Evolutionary conservation across 2,888 invertebrate genomes (phyloP).

Genomic region (Boloria selene): DNA sequence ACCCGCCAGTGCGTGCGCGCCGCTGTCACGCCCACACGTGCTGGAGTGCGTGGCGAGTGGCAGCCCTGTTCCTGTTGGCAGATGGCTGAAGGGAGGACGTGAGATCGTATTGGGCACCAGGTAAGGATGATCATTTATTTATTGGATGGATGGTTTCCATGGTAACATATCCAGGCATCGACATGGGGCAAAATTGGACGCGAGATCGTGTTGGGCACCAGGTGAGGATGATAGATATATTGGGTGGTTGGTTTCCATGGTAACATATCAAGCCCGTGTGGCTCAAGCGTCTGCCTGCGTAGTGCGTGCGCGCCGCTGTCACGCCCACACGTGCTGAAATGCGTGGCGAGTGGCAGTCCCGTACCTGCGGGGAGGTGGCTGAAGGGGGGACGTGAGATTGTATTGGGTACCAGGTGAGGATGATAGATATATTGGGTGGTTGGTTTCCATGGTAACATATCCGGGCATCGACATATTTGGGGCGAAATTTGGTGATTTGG

Average conservation of each 20-base stretch:
- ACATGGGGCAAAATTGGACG: slow-evolving; percentile 95
- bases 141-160: no score
- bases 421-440: no score
- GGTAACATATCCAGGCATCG: no score
- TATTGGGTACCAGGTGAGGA: slow-evolving; percentile 85
- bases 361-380: slow-evolving; percentile 94
- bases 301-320: slow-evolving; percentile 91
- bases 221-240: slow-evolving; percentile 50
- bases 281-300: slow-evolving; percentile 88
- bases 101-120: slow-evolving; percentile 90
- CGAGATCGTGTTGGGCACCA: slow-evolving; percentile 90
- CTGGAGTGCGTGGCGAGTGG: slow-evolving; percentile 95
- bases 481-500: not conserved
- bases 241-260: no score
- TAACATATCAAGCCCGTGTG: slow-evolving; percentile 97
- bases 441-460: no score
- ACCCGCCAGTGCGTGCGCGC: slow-evolving; percentile 89
- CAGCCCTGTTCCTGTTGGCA: slow-evolving; percentile 92
- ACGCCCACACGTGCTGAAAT: slow-evolving; percentile 90
- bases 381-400: slow-evolving; percentile 94
- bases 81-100: slow-evolving; percentile 95
- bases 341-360: slow-evolving; percentile 95
- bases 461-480: no score
- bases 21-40: slow-evolving; percentile 90
- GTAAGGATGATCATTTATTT: slow-evolving; percentile 46